Percentiles rank a stretch among this genome's conserved stretches.
These are phyloP conservation scores for Epizoanthus fatuus DNA, from an alignment of 92 coral and sea anemone species.

Conservation along the genomic window DNA sequence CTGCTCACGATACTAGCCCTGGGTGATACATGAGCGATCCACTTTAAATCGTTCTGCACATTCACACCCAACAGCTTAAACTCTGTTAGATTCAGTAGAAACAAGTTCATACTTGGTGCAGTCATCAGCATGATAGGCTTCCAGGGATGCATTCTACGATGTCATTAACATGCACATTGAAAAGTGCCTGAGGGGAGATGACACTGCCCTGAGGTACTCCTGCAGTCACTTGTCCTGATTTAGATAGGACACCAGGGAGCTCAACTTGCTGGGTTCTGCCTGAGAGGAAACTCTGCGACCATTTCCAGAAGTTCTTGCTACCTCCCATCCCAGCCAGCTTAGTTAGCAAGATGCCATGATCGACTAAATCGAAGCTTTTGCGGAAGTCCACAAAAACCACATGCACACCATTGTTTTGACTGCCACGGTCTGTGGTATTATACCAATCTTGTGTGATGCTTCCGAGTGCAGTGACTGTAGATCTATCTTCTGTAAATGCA, in stretches of 20 bases:
- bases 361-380: constrained; percentile 58
- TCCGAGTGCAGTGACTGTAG: too few relatives aligned
- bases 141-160: constrained; percentile 45
- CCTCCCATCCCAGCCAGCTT: constrained; percentile 64
- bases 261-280: constrained; percentile 34
- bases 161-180: constrained; percentile 48
- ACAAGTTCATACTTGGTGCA: too few relatives aligned
- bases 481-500: constrained; percentile 53
- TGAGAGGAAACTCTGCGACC: constrained; percentile 44
- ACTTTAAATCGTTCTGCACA: too few relatives aligned
- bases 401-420: constrained; percentile 36
- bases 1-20: too few relatives aligned
- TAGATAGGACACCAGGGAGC: constrained; percentile 51
- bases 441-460: constrained; percentile 46
- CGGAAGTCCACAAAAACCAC: constrained; percentile 59
- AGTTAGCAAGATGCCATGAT: constrained; percentile 46
- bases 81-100: too few relatives aligned
- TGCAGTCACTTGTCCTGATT: constrained; percentile 20
- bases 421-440: constrained; percentile 22
- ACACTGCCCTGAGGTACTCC: constrained; percentile 67
- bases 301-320: constrained; percentile 49
- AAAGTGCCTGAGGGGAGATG: constrained; percentile 55
- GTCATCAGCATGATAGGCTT: too few relatives aligned
- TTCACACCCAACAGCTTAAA: too few relatives aligned
- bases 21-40: too few relatives aligned